Conservation (phyloP, 30 jellyfish, hydroid and myxozoan genomes). For the Pelagia noctiluca region DNA sequence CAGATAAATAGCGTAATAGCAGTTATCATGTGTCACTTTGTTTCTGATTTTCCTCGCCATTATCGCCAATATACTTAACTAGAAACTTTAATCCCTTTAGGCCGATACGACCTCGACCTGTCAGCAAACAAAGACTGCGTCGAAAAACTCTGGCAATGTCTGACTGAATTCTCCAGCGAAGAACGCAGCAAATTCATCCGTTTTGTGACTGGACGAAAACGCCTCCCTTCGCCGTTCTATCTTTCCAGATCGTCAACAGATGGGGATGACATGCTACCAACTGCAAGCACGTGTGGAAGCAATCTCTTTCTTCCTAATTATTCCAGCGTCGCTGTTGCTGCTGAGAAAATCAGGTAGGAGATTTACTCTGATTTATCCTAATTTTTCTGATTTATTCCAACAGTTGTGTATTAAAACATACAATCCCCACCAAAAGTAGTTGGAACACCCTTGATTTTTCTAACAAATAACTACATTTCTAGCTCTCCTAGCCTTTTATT, state of each 20-base stretch:
- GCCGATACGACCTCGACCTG: slow-evolving; percentile 84
- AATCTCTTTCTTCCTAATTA: slow-evolving; percentile 87
- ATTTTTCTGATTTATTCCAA: not conserved
- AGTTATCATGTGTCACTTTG: no score
- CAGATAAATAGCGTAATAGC: no score
- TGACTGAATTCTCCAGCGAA: slow-evolving; percentile 67
- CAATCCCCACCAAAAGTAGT: not conserved
- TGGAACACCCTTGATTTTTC: not conserved
- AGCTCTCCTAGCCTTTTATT: not conserved
- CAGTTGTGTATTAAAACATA: not conserved
- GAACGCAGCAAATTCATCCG: slow-evolving; percentile 89
- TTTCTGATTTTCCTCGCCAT: no score
- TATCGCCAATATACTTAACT: no score
- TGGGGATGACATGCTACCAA: slow-evolving; percentile 76
- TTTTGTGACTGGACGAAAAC: slow-evolving; percentile 90
- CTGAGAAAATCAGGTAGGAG: slow-evolving; percentile 83
- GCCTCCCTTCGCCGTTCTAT: slow-evolving; percentile 89
- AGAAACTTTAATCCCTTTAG: slow-evolving; percentile 21
- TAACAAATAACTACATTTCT: not conserved
- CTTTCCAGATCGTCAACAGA: slow-evolving; percentile 75
- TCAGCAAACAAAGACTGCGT: slow-evolving; percentile 70
- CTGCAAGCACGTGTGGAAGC: slow-evolving; percentile 97
- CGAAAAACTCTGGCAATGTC: slow-evolving; percentile 80
- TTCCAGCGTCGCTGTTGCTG: slow-evolving; percentile 69
- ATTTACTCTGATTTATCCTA: not conserved